Percentiles rank a stretch among this genome's conserved stretches.
phyloP scores from a whole-genome alignment of 2,113 vertebrate genomes.

The Paedocypris sp. region DNA sequence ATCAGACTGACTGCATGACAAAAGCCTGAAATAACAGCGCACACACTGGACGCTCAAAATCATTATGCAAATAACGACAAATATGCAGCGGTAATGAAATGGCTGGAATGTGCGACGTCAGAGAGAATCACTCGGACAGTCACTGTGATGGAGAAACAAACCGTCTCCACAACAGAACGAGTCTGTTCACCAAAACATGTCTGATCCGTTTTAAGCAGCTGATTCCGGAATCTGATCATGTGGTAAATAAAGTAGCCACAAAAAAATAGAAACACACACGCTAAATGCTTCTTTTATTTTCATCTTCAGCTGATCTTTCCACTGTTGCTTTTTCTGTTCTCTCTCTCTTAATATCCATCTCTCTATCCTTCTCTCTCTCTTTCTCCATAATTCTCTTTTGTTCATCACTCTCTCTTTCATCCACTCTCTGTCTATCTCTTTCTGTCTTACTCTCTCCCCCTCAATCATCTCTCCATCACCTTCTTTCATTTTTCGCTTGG shows the following conservation, averaged over 20 bases:
- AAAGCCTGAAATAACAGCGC: no score
- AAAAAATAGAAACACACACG: neutral
- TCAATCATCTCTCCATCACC: no score
- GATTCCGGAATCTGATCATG: neutral
- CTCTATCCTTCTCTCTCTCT: neutral
- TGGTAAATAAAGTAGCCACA: neutral
- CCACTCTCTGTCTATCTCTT: neutral
- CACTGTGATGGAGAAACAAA: no score
- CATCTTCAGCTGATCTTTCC: no score
- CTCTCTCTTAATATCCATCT: no score
- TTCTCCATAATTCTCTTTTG: neutral
- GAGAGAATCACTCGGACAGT: neutral
- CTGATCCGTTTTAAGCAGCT: no score
- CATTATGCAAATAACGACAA: neutral
- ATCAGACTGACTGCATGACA: no score
- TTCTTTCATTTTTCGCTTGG: no score
- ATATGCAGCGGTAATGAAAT: neutral
- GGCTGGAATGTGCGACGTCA: neutral
- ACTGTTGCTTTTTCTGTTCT: no score
- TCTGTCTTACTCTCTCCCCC: no score
- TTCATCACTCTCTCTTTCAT: neutral
- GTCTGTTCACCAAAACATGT: neutral
- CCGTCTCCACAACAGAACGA: constrained; percentile 1
- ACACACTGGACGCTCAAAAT: neutral
- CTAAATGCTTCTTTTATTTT: no score